Conservation (phyloP, 2,888 invertebrate genomes). For the Synergus laeviventris region DNA sequence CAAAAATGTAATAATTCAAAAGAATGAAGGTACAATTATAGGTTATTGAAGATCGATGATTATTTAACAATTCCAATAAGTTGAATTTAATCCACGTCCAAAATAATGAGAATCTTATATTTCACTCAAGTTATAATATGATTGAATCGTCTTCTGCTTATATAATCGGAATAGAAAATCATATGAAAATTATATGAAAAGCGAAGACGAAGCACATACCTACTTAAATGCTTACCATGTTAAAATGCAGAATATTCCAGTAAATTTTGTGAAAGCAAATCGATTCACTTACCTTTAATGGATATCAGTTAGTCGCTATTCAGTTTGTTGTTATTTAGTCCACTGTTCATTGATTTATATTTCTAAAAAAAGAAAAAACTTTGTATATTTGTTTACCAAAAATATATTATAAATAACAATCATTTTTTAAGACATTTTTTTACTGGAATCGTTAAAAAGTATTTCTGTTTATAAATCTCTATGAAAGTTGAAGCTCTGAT, state of each 20-base stretch:
- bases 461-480: conserved; percentile 3
- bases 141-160: background rate
- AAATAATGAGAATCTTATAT: background rate
- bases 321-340: too few relatives aligned
- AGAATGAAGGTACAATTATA: background rate
- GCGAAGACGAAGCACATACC: background rate
- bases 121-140: background rate
- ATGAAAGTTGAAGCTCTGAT: background rate
- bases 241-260: conserved; percentile 9
- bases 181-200: conserved; percentile 14
- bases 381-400: background rate
- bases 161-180: conserved; percentile 14
- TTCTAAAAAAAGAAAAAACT: background rate
- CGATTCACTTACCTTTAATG: background rate
- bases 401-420: background rate
- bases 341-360: too few relatives aligned
- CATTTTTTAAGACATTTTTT: background rate
- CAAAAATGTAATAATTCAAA: background rate
- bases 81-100: background rate
- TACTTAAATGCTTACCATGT: conserved; percentile 1
- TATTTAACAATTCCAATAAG: background rate
- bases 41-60: background rate
- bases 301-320: background rate
- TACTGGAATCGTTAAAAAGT: background rate
- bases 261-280: conserved; percentile 3